These are phyloP conservation scores for Ariolimax columbianus DNA, from an alignment of 2,888 invertebrate species.

Conservation along the genomic window DNA sequence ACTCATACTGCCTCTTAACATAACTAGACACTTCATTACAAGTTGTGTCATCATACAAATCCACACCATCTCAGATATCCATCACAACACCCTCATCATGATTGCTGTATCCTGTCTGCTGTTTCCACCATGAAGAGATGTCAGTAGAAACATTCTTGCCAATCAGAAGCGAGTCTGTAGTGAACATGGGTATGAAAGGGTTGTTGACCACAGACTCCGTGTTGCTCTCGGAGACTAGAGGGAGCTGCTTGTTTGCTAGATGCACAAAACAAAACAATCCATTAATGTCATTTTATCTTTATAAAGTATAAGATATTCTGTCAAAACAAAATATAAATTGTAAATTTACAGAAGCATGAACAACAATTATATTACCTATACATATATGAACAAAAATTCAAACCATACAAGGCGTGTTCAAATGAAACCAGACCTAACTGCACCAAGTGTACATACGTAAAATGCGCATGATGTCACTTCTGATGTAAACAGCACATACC, in stretches of 20 bases:
- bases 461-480: too few species aligned
- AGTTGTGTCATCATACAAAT: not conserved
- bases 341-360: too few species aligned
- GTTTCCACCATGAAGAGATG: conserved; percentile 70
- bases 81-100: conserved; percentile 46
- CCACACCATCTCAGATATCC: not conserved
- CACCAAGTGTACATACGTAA: too few species aligned
- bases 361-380: too few species aligned
- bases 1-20: too few species aligned
- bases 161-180: conserved; percentile 62
- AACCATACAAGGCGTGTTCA: too few species aligned
- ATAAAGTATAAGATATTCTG: too few species aligned
- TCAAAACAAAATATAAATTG: too few species aligned
- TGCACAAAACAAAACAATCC: not conserved
- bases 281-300: not conserved
- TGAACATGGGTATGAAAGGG: conserved; percentile 55
- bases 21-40: too few species aligned
- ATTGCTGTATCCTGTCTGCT: conserved; percentile 57
- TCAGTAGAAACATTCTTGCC: conserved; percentile 69
- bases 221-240: conserved; percentile 60
- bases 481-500: too few species aligned
- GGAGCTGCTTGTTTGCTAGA: conserved; percentile 66
- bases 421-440: too few species aligned
- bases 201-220: conserved; percentile 57
- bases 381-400: too few species aligned